These are phyloP conservation scores for Epinotia brunnichana DNA, from an alignment of 2,888 invertebrate genomes.

Conservation along the genomic window DNA sequence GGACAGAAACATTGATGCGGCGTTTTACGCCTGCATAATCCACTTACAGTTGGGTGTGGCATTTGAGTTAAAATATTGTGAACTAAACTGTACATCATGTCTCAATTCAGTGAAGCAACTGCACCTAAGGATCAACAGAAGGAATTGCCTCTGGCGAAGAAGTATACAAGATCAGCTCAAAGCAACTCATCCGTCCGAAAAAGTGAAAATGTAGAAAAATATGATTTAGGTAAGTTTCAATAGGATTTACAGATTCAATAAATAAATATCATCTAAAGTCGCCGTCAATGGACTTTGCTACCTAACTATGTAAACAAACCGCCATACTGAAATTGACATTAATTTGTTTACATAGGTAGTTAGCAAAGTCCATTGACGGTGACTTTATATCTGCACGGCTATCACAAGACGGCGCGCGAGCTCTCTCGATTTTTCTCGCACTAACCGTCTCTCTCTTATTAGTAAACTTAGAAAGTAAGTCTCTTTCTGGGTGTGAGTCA, in stretches of 20 bases:
- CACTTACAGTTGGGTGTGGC: constrained; percentile 51
- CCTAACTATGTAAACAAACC: no score
- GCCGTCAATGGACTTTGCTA: no score
- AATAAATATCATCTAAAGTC: no score
- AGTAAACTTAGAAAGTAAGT: no score
- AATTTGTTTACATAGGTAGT: no score
- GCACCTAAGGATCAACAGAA: constrained; percentile 59
- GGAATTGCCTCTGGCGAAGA: constrained; percentile 56
- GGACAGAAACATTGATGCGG: constrained; percentile 40
- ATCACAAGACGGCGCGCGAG: no score
- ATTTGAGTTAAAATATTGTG: constrained; percentile 23
- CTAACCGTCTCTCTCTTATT: no score
- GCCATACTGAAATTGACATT: no score
- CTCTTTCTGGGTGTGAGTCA: background rate
- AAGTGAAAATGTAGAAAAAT: constrained; percentile 66
- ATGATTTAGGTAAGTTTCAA: constrained; percentile 71
- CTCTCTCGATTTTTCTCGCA: no score
- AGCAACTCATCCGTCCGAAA: constrained; percentile 74
- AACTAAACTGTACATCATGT: constrained; percentile 50
- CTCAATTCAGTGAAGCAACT: constrained; percentile 62
- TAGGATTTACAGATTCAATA: background rate
- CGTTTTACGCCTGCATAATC: constrained; percentile 44
- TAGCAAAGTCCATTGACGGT: no score
- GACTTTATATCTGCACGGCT: no score
- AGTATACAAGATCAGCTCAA: constrained; percentile 61